Evolutionary conservation across 2,797 vertebrate species (phyloP).

Genomic region (Gymnopithys bicolor): DNA sequence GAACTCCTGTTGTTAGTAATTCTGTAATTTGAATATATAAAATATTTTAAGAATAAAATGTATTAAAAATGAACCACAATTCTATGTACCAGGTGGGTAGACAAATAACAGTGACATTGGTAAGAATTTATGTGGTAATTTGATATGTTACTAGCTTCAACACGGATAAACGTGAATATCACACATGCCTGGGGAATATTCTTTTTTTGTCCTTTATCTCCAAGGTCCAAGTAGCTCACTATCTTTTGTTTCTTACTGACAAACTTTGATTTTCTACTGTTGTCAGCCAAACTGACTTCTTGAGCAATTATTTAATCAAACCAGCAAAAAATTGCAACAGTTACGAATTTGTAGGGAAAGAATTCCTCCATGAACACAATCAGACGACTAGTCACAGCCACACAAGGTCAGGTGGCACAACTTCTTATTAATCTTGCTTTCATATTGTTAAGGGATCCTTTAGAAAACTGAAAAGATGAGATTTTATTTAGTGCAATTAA

Average conservation of each 20-base stretch:
- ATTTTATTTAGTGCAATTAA: background rate
- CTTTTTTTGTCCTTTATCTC: background rate
- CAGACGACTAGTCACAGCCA: background rate
- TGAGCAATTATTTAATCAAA: background rate
- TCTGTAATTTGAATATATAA: background rate
- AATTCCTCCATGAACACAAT: background rate
- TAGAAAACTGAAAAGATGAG: background rate
- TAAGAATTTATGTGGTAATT: background rate
- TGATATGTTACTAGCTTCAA: background rate
- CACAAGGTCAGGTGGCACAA: accelerated
- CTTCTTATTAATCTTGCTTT: background rate
- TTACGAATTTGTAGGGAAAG: background rate
- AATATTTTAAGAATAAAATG: background rate
- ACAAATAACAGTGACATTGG: background rate
- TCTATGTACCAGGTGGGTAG: background rate
- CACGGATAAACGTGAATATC: background rate
- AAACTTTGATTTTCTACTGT: background rate
- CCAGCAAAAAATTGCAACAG: background rate
- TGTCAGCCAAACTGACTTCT: background rate
- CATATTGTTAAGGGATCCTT: background rate
- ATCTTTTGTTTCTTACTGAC: background rate
- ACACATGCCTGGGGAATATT: background rate
- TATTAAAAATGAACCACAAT: background rate
- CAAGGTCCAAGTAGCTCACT: background rate
- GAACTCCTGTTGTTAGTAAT: background rate